Base-by-base conservation (phyloP, 2,797 vertebrate species). In the Macropodus opercularis region DNA sequence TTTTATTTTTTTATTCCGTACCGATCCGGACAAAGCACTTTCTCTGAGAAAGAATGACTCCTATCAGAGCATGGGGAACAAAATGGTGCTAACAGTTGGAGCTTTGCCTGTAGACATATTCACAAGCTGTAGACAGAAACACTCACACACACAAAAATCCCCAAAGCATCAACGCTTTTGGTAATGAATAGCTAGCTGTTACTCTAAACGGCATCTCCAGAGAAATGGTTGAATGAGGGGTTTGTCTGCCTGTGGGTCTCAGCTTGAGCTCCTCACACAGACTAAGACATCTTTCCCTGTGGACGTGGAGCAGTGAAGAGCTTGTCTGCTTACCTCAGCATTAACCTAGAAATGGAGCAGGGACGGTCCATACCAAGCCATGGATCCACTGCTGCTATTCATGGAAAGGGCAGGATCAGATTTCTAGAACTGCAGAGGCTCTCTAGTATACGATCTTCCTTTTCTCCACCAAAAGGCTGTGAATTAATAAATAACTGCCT, bases 121-220 rank as follows among this genome's bases (percentile, higher is more conserved):
- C n/a, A 23, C 35, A 59, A 13, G 21, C 29, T 50, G 54, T 31
- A 31, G 42, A 62, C 56, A 34, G 44, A 42, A 56, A 39, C 17
- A 46, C 42, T 47, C 31, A 43, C 69, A 54, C 41, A 49, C 27
- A 43, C 65, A 63, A 29, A 69, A 77, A 64, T 82, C 84, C 73
- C 80, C 50, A 58, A 75, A 77, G 79, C 46, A 51, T 63, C 41
- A 69, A 79, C 66, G 46, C 76, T 67, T 86, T 67, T 62, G 61
- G 53, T 87, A 81, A 86, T 86, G 81, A 88, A 87, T 82, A 81
- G 73, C 70, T 77, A 75, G 84, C 59, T 72, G 83, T 79, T 77
- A 75, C 76, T 60, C 53, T 80, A 80, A 85, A 80, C 19, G 13
- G 70, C 7, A 53, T 77, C 80, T 76, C 74, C 43, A n/a, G 76